Percentiles rank a stretch among this genome's conserved stretches.
Conservation (phyloP, 2,888 invertebrate genomes). For the Ochropleura leucogaster region DNA sequence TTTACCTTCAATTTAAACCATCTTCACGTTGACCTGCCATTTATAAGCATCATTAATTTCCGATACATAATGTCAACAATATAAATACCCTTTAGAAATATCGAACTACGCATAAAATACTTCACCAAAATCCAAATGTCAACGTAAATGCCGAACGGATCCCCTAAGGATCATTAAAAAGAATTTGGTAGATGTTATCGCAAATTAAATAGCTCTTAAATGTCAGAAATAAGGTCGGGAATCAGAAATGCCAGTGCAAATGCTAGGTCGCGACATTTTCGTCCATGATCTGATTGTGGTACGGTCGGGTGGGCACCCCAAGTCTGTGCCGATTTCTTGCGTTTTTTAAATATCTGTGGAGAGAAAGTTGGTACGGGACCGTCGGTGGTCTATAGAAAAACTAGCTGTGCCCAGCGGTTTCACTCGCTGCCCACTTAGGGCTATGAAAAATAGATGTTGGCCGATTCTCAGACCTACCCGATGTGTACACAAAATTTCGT, state of each 20-base stretch:
- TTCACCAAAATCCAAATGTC: constrained; percentile 50
- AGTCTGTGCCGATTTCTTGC: constrained; percentile 46
- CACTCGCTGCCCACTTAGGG: too few species aligned
- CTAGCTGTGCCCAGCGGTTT: too few species aligned
- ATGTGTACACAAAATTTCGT: too few species aligned
- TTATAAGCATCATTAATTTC: constrained; percentile 42
- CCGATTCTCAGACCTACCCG: too few species aligned
- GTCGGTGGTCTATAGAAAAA: not conserved
- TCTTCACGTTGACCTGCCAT: constrained; percentile 30
- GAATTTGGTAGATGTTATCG: constrained; percentile 59
- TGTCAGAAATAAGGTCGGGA: constrained; percentile 79
- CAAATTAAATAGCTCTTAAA: constrained; percentile 71
- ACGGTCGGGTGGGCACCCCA: constrained; percentile 73
- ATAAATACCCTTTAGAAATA: constrained; percentile 19
- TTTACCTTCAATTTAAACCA: not conserved
- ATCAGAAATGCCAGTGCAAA: constrained; percentile 74
- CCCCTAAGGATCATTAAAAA: constrained; percentile 62
- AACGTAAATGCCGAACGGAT: constrained; percentile 54
- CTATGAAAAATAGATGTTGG: too few species aligned
- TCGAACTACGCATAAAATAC: constrained; percentile 3
- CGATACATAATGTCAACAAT: constrained; percentile 20
- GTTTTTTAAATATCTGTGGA: constrained; percentile 24
- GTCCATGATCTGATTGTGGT: constrained; percentile 65
- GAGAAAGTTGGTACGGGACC: not conserved
- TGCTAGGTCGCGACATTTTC: constrained; percentile 75